Percentiles rank a stretch among this genome's conserved stretches.
phyloP scores from a whole-genome alignment of 2,888 invertebrate genomes.

The Tholera decimalis region DNA sequence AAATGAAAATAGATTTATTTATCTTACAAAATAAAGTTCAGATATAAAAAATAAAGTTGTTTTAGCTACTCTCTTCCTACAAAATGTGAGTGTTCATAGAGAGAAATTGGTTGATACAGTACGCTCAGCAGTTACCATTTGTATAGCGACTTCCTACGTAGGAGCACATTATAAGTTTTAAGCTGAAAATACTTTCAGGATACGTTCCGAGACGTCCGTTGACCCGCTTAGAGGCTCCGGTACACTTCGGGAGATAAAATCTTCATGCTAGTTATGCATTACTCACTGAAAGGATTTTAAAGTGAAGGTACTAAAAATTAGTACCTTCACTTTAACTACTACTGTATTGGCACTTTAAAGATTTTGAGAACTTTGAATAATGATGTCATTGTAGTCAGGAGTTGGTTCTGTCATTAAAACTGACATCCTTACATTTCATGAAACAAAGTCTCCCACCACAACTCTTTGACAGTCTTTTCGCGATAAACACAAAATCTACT shows the following conservation, averaged over 20 bases:
- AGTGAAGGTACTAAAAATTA: no score
- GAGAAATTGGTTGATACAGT: conserved; percentile 43
- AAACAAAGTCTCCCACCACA: no score
- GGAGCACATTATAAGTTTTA: conserved; percentile 54
- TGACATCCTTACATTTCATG: no score
- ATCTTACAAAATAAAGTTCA: not conserved
- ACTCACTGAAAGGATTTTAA: conserved; percentile 36
- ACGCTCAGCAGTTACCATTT: conserved; percentile 30
- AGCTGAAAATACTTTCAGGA: conserved; percentile 54
- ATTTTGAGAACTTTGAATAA: conserved; percentile 8
- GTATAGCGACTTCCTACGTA: conserved; percentile 29
- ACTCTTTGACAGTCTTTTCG: no score
- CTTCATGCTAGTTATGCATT: conserved; percentile 48
- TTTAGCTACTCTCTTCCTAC: not conserved
- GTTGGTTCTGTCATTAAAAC: not conserved
- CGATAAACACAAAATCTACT: no score
- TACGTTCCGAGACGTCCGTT: conserved; percentile 46
- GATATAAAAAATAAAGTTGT: conserved; percentile 19
- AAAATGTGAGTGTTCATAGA: conserved; percentile 16
- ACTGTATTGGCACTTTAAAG: conserved; percentile 19
- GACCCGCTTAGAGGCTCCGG: conserved; percentile 46
- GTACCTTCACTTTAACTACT: no score
- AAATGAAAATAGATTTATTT: conserved; percentile 1
- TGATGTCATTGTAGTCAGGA: not conserved
- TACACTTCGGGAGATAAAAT: conserved; percentile 48